Evolutionary conservation across 2,888 invertebrate species (phyloP).

Genomic region (Oligia strigilis): DNA sequence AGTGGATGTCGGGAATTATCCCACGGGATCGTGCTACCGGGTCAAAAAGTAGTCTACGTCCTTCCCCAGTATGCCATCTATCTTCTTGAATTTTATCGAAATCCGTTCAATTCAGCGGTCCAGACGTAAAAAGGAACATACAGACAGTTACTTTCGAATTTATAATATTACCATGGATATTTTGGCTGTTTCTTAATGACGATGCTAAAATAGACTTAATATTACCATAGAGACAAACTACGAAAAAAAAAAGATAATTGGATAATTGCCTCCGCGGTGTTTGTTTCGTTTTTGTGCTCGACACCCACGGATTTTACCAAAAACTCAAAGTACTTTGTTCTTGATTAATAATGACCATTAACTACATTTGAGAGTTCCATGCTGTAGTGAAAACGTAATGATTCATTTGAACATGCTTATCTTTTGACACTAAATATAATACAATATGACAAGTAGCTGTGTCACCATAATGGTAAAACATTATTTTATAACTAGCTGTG

Average conservation of each 20-base stretch:
- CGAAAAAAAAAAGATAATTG: conserved; percentile 24
- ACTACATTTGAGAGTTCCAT: conserved; percentile 34
- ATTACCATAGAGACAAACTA: conserved; percentile 6
- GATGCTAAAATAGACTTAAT: conserved; percentile 18
- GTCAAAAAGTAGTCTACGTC: not conserved
- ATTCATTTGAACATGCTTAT: conserved; percentile 42
- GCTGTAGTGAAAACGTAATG: conserved; percentile 27
- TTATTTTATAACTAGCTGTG: not conserved
- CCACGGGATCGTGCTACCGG: not conserved
- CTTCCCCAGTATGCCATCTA: not conserved
- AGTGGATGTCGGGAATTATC: not conserved
- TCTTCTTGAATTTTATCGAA: too few species aligned
- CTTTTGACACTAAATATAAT: conserved; percentile 42
- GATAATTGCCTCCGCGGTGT: conserved; percentile 45
- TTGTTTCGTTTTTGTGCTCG: conserved; percentile 46
- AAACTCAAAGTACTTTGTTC: conserved; percentile 49
- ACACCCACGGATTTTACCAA: conserved; percentile 60
- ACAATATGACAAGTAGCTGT: conserved; percentile 39
- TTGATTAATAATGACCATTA: conserved; percentile 64
- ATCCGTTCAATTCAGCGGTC: too few species aligned
- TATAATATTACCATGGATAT: not conserved
- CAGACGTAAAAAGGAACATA: not conserved
- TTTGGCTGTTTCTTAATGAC: not conserved
- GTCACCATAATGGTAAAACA: conserved; percentile 7
- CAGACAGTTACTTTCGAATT: not conserved